Evolutionary conservation across 1,140 invertebrate genomes (phyloP), one percentile per base, ranked within the genome.

Genomic region (Drosophila orena): DNA sequence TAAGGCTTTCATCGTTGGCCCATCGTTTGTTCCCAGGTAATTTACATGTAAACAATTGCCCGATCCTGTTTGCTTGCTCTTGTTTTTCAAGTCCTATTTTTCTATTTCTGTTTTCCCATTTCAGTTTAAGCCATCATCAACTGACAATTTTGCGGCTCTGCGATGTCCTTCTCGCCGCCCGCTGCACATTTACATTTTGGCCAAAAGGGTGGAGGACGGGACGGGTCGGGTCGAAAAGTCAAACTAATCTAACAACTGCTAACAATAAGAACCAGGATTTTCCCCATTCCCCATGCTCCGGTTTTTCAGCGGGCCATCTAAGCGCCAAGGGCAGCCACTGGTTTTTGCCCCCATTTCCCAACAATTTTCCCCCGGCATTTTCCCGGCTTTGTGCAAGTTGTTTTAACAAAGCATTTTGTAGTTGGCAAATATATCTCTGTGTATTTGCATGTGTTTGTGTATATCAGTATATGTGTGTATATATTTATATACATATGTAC

Each of bases 231-330:
- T 72, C 71, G 77, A 81, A 86, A 79, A 88, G 83, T 88, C 83
- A 88, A 88, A 89, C 83, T 89, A 88, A 88, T 88, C 83, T 88
- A 88, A 88, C 83, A 88, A 88, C 83, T 83, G 66, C 83, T 77
- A 83, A 88, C 84, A 89, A 83, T 77, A 79, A 81, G 78, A 73
- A 57, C 72, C 43, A 43, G 20, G 14, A 42, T 49, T 43, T 12
- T 14, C 30, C 10, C 17, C 15, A 12, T 7, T 2, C 30, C 3
- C 24, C 15, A 1, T 10, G n/a, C 22, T 5, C 15, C 8, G 4
- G 24, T 27, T 30, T 22, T 60, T 27, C 38, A 49, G 54, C 24
- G 69, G 61, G 38, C 47, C 58, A 49, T 54, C 57, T 61, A 79
- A 79, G 59, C 71, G 75, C 76, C 73, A 46, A 62, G 76, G 46